Base-by-base conservation (phyloP, 2,113 vertebrate genomes). In the Tylochromis polylepis region DNA sequence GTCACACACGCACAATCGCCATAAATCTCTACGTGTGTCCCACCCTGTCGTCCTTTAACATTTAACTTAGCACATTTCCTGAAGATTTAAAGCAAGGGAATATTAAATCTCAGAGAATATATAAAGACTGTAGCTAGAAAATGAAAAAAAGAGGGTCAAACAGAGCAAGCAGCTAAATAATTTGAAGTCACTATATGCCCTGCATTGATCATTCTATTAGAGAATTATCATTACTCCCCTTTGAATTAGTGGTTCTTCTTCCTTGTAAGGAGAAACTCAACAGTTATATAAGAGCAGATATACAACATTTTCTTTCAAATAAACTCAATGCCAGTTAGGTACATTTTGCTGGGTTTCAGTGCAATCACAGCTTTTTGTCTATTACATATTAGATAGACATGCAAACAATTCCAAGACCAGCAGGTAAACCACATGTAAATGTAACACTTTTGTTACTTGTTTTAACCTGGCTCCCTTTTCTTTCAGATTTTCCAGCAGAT, bases 1-100 rank as follows among this genome's bases (percentile, higher is more conserved):
- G 84, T 90, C 85, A 90, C 84, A 84, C 86, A 87, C 70, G 82
- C 90, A 90, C 81, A 83, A 34, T 83, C 14, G 36, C 77, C 70
- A 90, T 82, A 91, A 91, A 95, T 89, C 86, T 78, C 65, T 46
- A 86, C 93, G 93, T 94, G 92, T 93, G 94, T 90, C 79, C 72
- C 51, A 57, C 41, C 84, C 67, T 79, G 77, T 20, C 83, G 81
- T 85, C 87, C 83, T 79, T 46, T 15, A 91, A 93, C 91, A 24
- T 6, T 8, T 51, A 72, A 22, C 57, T 58, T 3, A n/a, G 46
- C 56, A 56, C 82, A 87, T 88, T 85, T 89, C 89, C 91, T 87
- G 11, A 88, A 86, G 90, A 72, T 89, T 83, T 82, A 85, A 92
- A 89, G 67, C 41, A 46, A 72, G 41, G 36, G 53, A 79, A 89